Conservation (phyloP, 2,797 vertebrate genomes). For the Enteromius argenteus region DNA sequence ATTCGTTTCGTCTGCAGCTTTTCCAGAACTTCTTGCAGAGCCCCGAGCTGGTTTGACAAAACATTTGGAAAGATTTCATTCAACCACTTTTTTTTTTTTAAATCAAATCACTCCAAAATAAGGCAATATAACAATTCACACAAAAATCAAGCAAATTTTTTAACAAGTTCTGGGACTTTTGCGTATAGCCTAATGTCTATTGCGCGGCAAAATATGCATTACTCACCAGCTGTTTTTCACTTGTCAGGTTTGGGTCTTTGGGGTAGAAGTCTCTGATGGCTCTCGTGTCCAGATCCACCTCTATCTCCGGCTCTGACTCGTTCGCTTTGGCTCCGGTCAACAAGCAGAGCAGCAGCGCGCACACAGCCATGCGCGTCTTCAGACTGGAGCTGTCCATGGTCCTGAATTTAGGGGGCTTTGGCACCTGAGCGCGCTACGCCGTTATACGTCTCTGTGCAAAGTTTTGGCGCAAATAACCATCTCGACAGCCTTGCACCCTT, state of each 20-base stretch:
- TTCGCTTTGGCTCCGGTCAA: slow-evolving; percentile 64
- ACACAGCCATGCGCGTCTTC: slow-evolving; percentile 71
- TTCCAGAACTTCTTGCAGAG: slow-evolving; percentile 74
- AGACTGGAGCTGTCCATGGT: slow-evolving; percentile 74
- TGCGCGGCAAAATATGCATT: not conserved
- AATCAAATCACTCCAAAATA: no score
- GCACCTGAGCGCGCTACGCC: slow-evolving; percentile 41
- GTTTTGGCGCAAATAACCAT: slow-evolving; percentile 39
- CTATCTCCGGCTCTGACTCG: slow-evolving; percentile 62
- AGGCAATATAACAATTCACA: not conserved
- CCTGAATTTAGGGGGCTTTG: slow-evolving; percentile 51
- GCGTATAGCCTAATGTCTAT: not conserved
- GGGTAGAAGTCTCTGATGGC: slow-evolving; percentile 75
- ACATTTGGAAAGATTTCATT: not conserved
- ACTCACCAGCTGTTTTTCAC: slow-evolving; percentile 78
- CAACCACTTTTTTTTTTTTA: not conserved
- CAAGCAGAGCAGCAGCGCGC: slow-evolving; percentile 71
- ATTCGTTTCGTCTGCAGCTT: slow-evolving; percentile 75
- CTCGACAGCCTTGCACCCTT: slow-evolving; percentile 52
- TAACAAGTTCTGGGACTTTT: slow-evolving; percentile 1
- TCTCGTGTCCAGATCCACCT: slow-evolving; percentile 74
- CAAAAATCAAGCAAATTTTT: not conserved
- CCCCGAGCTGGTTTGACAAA: slow-evolving; percentile 67
- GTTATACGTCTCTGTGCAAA: slow-evolving; percentile 17
- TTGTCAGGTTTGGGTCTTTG: slow-evolving; percentile 74